These are phyloP conservation scores for Poecilus cupreus DNA, from an alignment of 2,888 invertebrate species.

Conservation along the genomic window DNA sequence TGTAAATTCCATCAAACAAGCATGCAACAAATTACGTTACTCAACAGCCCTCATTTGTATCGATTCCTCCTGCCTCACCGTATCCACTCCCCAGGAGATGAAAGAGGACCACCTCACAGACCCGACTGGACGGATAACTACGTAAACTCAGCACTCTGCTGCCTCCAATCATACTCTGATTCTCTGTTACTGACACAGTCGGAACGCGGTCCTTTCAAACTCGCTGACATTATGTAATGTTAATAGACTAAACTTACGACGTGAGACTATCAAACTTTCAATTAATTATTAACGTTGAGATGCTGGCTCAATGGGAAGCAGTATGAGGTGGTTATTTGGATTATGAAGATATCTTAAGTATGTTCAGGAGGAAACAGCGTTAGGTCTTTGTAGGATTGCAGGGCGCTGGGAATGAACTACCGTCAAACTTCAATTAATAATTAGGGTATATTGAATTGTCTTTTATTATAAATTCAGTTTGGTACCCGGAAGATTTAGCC, in stretches of 20 bases:
- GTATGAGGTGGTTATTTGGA: no score
- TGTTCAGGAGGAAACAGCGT: no score
- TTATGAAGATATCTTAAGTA: no score
- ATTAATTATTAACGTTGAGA: neutral
- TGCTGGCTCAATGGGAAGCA: neutral
- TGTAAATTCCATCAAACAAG: neutral
- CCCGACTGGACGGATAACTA: neutral
- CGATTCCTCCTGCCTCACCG: neutral
- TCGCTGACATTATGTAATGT: neutral
- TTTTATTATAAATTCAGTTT: no score
- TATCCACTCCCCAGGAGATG: neutral
- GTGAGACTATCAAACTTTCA: neutral
- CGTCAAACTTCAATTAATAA: no score
- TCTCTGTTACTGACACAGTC: neutral
- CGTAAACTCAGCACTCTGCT: no score
- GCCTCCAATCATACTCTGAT: neutral
- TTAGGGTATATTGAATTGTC: neutral
- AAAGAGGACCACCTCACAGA: neutral
- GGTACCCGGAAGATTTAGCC: no score
- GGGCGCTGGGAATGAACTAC: no score
- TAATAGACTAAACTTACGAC: neutral
- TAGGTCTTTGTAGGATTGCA: no score
- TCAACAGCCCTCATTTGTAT: neutral
- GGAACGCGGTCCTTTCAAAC: neutral
- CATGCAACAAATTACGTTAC: neutral